These are phyloP conservation scores for Nemotelus pantherinus DNA, from an alignment of 2,888 invertebrate genomes.

Conservation along the genomic window DNA sequence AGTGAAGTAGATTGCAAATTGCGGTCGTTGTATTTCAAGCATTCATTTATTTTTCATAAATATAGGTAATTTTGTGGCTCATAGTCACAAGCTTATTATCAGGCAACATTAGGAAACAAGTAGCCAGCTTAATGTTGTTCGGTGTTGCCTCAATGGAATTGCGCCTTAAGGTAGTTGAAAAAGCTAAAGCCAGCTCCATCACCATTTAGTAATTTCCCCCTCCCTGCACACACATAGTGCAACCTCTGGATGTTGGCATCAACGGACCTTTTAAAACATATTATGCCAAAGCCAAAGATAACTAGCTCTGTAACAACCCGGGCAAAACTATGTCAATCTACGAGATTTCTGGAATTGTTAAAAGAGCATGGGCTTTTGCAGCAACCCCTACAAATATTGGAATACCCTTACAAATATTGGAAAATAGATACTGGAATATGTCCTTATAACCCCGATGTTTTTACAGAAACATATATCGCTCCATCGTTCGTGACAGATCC, in stretches of 20 bases:
- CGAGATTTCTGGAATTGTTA: slow-evolving; percentile 27
- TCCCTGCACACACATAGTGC: slow-evolving; percentile 47
- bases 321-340: background rate
- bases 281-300: slow-evolving; percentile 7
- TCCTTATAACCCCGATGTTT: background rate
- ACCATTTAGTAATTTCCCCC: slow-evolving; percentile 46
- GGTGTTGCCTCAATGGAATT: slow-evolving; percentile 45
- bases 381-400: background rate
- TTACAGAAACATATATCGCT: background rate
- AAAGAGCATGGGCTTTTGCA: background rate
- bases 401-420: background rate
- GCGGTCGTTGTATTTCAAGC: too few relatives aligned
- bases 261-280: slow-evolving; percentile 51
- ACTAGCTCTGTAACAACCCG: slow-evolving; percentile 21
- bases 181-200: slow-evolving; percentile 50
- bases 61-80: too few relatives aligned
- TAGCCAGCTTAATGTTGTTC: slow-evolving; percentile 13
- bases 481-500: background rate
- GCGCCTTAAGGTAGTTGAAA: slow-evolving; percentile 48
- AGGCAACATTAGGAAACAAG: too few relatives aligned
- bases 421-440: background rate
- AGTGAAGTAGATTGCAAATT: too few relatives aligned
- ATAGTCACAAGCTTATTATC: slow-evolving; percentile 2
- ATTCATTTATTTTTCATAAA: too few relatives aligned
- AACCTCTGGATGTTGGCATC: slow-evolving; percentile 52